Percentiles rank a stretch among this genome's conserved stretches.
Evolutionary conservation across 2,888 invertebrate species (phyloP).

Genomic region (Rotaria socialis): DNA sequence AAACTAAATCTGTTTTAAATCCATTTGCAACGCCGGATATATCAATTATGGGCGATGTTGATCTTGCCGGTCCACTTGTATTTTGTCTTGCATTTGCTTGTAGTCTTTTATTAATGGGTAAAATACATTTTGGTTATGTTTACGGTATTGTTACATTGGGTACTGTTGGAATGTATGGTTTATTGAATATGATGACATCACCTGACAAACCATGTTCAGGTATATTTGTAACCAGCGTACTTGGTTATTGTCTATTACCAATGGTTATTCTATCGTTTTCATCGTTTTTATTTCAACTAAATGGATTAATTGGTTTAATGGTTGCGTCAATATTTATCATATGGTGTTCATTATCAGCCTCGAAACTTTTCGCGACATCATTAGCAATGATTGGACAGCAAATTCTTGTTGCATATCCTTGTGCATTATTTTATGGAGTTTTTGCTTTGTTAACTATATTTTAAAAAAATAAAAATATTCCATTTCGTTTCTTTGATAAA

Average conservation of each 20-base stretch:
- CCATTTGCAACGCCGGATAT: constrained; percentile 40
- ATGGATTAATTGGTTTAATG: constrained; percentile 55
- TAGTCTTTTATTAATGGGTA: constrained; percentile 62
- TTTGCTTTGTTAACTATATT: constrained; percentile 86
- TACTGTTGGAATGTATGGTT: constrained; percentile 79
- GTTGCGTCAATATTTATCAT: constrained; percentile 60
- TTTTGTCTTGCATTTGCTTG: constrained; percentile 77
- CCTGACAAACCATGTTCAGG: constrained; percentile 63
- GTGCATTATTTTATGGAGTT: constrained; percentile 82
- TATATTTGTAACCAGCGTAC: constrained; percentile 63
- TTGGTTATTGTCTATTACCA: constrained; percentile 87
- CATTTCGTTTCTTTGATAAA: background rate
- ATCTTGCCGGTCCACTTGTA: constrained; percentile 83
- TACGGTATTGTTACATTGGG: constrained; percentile 85
- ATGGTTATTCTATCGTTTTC: constrained; percentile 77
- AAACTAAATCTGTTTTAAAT: constrained; percentile 43
- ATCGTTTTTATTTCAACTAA: constrained; percentile 49
- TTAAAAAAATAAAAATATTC: constrained; percentile 60
- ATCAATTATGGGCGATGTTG: constrained; percentile 63
- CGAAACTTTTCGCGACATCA: constrained; percentile 83
- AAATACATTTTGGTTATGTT: constrained; percentile 79
- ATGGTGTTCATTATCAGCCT: constrained; percentile 87
- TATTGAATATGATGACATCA: constrained; percentile 72
- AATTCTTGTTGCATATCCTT: constrained; percentile 73
- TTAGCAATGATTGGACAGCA: constrained; percentile 80